Conservation (phyloP, 2,113 vertebrate genomes). For the Vidua chalybeata region DNA sequence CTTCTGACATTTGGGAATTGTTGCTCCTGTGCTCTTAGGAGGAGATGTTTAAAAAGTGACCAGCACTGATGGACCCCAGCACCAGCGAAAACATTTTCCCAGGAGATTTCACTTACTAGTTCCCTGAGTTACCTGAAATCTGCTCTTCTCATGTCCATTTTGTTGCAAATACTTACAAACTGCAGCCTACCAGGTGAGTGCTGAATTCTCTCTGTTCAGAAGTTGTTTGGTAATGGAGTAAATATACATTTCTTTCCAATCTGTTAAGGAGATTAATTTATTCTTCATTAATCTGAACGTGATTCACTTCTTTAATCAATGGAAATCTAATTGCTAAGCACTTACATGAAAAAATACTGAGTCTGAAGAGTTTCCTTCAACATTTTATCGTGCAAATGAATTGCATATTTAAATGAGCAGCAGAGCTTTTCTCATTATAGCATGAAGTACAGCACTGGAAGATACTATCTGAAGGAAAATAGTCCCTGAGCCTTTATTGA, state of each 20-base stretch:
- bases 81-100: background rate
- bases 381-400: background rate
- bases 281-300: background rate
- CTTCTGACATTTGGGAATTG: background rate
- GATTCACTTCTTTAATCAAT: background rate
- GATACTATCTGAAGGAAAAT: background rate
- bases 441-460: background rate
- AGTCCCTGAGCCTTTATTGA: background rate
- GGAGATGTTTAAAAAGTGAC: background rate
- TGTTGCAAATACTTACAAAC: conserved; percentile 59
- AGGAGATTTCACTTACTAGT: background rate
- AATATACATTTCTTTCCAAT: background rate
- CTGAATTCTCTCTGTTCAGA: background rate
- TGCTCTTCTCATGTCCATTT: background rate
- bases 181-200: conserved; percentile 63
- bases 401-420: background rate
- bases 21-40: background rate
- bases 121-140: background rate
- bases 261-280: background rate
- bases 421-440: background rate
- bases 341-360: background rate
- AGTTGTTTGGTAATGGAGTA: background rate
- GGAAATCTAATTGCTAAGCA: background rate
- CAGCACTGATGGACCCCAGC: background rate
- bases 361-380: background rate